phyloP scores from a whole-genome alignment of 2,113 vertebrate species.

The Eudyptes chrysolophus region DNA sequence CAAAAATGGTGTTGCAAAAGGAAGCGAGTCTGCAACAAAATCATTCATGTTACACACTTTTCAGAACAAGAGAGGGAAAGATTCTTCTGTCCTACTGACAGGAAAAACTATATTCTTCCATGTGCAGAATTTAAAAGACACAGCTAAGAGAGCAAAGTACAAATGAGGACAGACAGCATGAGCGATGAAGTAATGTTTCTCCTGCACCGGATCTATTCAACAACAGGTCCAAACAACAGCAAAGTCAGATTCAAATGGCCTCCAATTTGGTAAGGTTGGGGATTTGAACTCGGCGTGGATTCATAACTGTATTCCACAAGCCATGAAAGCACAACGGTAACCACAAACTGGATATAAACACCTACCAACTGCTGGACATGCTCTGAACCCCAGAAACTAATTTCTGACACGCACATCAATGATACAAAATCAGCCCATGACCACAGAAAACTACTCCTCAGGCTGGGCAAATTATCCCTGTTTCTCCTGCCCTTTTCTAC shows the following conservation, averaged over 20 bases:
- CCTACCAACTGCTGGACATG: neutral
- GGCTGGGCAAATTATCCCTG: rapidly evolving
- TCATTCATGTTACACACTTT: neutral
- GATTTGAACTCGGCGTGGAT: neutral
- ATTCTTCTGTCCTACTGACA: neutral
- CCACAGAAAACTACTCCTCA: neutral
- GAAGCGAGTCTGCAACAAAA: neutral
- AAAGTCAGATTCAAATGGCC: neutral
- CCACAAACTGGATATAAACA: neutral
- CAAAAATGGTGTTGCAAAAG: neutral
- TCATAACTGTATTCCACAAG: neutral
- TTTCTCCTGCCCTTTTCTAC: neutral
- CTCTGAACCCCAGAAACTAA: neutral
- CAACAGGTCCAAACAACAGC: neutral
- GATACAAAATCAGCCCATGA: neutral
- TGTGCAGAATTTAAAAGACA: neutral
- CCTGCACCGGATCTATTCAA: neutral
- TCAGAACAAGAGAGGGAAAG: neutral
- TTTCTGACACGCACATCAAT: neutral
- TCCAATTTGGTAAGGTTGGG: neutral
- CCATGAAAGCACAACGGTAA: neutral
- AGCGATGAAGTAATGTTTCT: neutral
- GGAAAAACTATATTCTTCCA: neutral
- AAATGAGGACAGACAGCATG: rapidly evolving
- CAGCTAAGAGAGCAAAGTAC: neutral